Evolutionary conservation across 2,888 invertebrate genomes (phyloP).

Genomic region (Arenicola marina): DNA sequence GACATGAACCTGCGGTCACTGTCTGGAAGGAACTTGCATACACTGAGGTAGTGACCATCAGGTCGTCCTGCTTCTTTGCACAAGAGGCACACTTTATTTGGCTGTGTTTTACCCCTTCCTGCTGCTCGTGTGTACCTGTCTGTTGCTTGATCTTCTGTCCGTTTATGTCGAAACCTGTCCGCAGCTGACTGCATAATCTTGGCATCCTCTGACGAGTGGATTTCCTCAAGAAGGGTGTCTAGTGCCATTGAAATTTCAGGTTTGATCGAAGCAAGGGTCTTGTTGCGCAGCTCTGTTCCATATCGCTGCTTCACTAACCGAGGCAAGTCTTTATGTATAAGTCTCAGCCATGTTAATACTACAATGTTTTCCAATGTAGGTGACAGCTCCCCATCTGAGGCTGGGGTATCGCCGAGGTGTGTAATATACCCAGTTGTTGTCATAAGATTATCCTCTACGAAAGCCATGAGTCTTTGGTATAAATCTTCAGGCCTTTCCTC

Average conservation of each 20-base stretch:
- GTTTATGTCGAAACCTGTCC: neutral
- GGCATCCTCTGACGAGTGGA: slow-evolving; percentile 9
- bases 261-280: neutral
- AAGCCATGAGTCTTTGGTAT: neutral
- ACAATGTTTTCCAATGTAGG: slow-evolving; percentile 2
- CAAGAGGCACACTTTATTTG: slow-evolving; percentile 20
- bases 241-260: neutral
- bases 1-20: no score
- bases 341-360: neutral
- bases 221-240: neutral
- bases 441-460: slow-evolving; percentile 1
- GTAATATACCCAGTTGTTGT: neutral
- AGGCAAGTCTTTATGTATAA: neutral
- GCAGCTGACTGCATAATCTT: slow-evolving; percentile 19
- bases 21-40: slow-evolving; percentile 30
- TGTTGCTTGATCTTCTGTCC: no score
- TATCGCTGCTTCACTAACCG: neutral
- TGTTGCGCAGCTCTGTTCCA: neutral
- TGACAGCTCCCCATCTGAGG: neutral
- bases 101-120: no score
- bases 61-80: slow-evolving; percentile 27
- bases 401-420: neutral
- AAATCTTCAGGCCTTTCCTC: slow-evolving; percentile 1
- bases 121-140: neutral
- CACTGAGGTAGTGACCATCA: slow-evolving; percentile 28